Base-by-base conservation (phyloP, 2,797 vertebrate species). In the Platalea minor region DNA sequence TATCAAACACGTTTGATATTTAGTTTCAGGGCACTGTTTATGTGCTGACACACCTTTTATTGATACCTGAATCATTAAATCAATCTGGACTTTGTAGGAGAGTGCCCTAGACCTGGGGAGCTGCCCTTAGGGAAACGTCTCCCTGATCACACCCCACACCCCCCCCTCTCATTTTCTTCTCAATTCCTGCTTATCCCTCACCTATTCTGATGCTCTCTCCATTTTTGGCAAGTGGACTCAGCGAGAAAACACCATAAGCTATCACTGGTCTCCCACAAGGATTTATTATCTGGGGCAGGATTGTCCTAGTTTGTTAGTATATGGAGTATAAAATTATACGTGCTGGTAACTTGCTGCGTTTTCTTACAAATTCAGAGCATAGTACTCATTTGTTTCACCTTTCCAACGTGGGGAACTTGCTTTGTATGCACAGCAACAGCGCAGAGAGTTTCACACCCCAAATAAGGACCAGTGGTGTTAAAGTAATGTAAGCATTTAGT, bases 281-380 rank as follows among this genome's bases (percentile, higher is more conserved):
- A 13, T 70, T 72, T 50, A 25, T 46, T 46, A 51, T 41, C 29
- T 9, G 1, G 26, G 28, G 17, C 13, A 72, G 41, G 6, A 33
- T 16, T 45, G 8, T 33, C 35, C 45, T 53, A 8, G 17, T 25
- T 11, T 7, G 8, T 14, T 23, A 43, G 29, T 60, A 57, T 54
- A 16, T 0, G 3, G 67, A 46, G 2, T 33, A 23, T 11, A n/a
- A 24, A 89, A 35, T 24, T 2, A 7, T 3, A 41, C 0, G 0
- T 25, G 53, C 17, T 43, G 56, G 13, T 25, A 39, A 50, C 15
- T 11, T 50, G 26, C n/a, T 72, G 37, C 73, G 17, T 11, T 57
- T 77, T 51, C n/a, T 25, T 12, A 6, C 20, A 12, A n/a, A 18
- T 2, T 7, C 48, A 64, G 25, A 64, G 39, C 17, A 3, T 1